Conservation (phyloP, 92 coral and sea anemone species). For the Virgularia gustaviana region DNA sequence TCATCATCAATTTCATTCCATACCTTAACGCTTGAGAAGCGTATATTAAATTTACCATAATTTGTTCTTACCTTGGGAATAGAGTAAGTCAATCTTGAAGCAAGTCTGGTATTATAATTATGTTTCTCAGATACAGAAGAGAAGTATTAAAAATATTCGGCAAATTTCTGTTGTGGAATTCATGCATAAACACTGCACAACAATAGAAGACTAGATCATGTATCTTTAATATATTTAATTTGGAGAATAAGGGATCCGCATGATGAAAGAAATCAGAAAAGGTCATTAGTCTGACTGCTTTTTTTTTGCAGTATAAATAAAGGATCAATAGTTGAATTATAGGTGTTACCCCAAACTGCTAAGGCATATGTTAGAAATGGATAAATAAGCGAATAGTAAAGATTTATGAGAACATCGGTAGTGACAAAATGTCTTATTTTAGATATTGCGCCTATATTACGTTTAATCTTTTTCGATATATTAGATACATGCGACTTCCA, state of each 20-base stretch:
- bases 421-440: slow-evolving; percentile 28
- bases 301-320: slow-evolving; percentile 28
- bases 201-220: neutral
- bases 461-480: slow-evolving; percentile 33
- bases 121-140: neutral
- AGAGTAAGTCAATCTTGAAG: neutral
- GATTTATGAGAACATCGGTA: neutral
- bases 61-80: neutral
- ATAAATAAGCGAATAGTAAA: slow-evolving; percentile 38
- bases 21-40: neutral
- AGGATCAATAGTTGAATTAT: slow-evolving; percentile 29
- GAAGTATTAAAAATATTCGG: neutral
- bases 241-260: neutral
- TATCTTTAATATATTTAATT: neutral
- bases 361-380: slow-evolving; percentile 39
- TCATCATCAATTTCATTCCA: neutral
- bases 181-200: slow-evolving; percentile 1
- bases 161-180: neutral
- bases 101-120: neutral
- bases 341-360: slow-evolving; percentile 41
- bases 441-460: slow-evolving; percentile 39
- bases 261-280: neutral
- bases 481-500: slow-evolving; percentile 34
- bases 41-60: neutral
- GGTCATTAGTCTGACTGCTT: neutral